These are phyloP conservation scores for Macrotrachela quadricornifera DNA, from an alignment of 1,140 invertebrate genomes.

Conservation along the genomic window DNA sequence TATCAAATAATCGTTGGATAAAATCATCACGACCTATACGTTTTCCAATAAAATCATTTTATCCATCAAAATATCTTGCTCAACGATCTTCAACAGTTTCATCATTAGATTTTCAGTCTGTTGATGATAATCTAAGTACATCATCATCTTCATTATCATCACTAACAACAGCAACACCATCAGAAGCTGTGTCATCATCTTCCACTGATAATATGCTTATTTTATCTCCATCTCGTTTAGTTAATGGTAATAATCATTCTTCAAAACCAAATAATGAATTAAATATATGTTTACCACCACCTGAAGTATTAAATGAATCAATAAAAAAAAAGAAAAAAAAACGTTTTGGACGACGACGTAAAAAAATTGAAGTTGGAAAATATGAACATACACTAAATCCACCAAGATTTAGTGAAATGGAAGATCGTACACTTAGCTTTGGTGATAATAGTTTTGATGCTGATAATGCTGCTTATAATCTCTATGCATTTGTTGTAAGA, in stretches of 20 bases:
- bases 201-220: constrained; percentile 5
- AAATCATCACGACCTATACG: constrained; percentile 74
- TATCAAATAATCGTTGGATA: constrained; percentile 64
- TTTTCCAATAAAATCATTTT: constrained; percentile 58
- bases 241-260: too few relatives aligned
- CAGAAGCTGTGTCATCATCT: constrained; percentile 1
- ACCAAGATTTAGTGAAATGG: constrained; percentile 30
- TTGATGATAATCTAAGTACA: constrained; percentile 7
- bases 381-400: constrained; percentile 29
- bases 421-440: too few relatives aligned
- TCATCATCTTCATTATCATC: constrained; percentile 8
- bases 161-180: constrained; percentile 8
- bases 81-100: too few relatives aligned
- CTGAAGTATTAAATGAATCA: constrained; percentile 30
- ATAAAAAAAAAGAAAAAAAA: constrained; percentile 28
- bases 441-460: too few relatives aligned
- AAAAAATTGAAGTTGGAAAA: constrained; percentile 29
- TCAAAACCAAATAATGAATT: too few relatives aligned
- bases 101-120: too few relatives aligned
- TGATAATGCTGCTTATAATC: too few relatives aligned
- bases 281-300: too few relatives aligned
- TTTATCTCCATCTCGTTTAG: constrained; percentile 3
- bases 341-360: constrained; percentile 29
- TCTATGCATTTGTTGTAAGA: too few relatives aligned
- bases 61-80: constrained; percentile 45